Evolutionary conservation across 2,113 vertebrate species (phyloP), one percentile per base, ranked within the genome.

Genomic region (Athene noctua): DNA sequence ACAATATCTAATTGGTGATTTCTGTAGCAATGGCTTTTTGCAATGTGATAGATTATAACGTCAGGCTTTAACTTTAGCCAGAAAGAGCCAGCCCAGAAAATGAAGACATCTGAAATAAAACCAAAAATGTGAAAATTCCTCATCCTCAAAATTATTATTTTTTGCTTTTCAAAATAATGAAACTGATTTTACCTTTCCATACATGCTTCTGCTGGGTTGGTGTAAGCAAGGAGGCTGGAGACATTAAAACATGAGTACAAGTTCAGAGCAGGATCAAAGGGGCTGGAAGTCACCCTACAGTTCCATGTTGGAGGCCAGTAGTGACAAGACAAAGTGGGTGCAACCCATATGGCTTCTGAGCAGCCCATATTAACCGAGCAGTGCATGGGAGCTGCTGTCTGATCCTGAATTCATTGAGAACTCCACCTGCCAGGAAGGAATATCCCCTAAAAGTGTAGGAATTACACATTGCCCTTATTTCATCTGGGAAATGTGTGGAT

Each of bases 251-350:
- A 11, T 27, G 34, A 44, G 30, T 8, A 11, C 1, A 47, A 57
- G 34, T 17, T 18, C 13, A 13, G 29, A 47, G 29, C 32, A 16
- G 11, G 59, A 27, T 16, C 8, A 4, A 11, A 29, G 51, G 51
- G 18, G 3, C 10, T 10, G 21, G 36, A 36, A 32, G 20, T 6
- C 19, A 7, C 40, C 15, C 38, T 18, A 5, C 34, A 79, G 44
- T 6, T 47, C 18, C 26, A 23, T 0, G 0, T 34, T 55, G 0
- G 3, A n/a, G 38, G 36, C 42, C 42, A 18, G 4, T 4, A 13
- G 52, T 14, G 34, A 34, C 6, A 42, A 67, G 52, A 21, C 0
- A 1, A 55, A 46, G 36, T 16, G n/a, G 44, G 19, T 14, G 27
- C 4, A 58, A 11, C 26, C 12, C 11, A 1, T 23, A 2, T 14